Base-by-base conservation (phyloP, 2,888 invertebrate species). In the Sialis fuliginosa region DNA sequence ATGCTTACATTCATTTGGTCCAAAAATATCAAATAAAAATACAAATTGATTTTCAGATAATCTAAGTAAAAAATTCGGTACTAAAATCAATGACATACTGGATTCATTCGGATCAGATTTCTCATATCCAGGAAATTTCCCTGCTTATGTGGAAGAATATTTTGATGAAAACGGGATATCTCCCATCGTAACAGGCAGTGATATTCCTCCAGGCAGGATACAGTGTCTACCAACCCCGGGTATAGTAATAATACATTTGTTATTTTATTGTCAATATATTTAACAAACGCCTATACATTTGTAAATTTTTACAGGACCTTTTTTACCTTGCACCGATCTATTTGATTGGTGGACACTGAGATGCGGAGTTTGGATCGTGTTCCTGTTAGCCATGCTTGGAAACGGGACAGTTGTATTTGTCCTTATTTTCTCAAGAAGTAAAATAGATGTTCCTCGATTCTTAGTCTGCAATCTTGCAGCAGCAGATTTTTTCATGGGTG, bases 311-410 rank as follows among this genome's bases (percentile, higher is more conserved):
- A n/a, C 65, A 81, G 90, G 89, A 31, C 93, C 95, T 4, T 95
- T 95, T 68, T 71, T 93, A 59, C 95, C 95, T 5, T 96, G 95
- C 64, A 85, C 88, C 60, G 95, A 95, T 65, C 72, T 95, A 47
- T 95, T 96, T 65, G 93, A 93, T 62, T 95, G 93, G 93, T 95
- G 95, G 95, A 91, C 92, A 5, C 68, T 95, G 55, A 78, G 93
- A 39, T 95, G 93, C 62, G 93, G 95, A 13, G 92, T 96, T 45
- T 97, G 97, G 96, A 81, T 92, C 10, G 93, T 97, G 41, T 96
- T 96, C 66, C 75, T 96, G 48, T 72, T 95, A 56, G 93, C 96
- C 39, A 79, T 97, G 70, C 74, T 96, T 45, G 97, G 97, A 52
- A 97, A 97, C 64, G 93, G 92, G 42, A 88, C 88, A 1, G 95